Evolutionary conservation across 2,888 invertebrate genomes (phyloP).

Genomic region (Uloborus plumipes): DNA sequence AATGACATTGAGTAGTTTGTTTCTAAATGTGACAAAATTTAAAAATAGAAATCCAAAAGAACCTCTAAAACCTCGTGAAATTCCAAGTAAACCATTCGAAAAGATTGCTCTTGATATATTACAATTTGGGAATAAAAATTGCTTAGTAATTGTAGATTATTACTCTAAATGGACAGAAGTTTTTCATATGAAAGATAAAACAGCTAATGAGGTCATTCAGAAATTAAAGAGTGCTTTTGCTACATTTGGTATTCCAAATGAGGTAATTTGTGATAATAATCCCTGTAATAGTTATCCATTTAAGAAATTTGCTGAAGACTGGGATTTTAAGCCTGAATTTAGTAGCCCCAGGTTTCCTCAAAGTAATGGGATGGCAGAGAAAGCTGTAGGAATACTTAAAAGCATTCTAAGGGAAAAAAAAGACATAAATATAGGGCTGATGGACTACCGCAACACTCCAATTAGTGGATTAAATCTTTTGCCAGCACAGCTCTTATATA

Average conservation of each 20-base stretch:
- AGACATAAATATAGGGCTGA: constrained; percentile 13
- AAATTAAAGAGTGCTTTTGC: constrained; percentile 12
- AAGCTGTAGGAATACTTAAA: constrained; percentile 28
- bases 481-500: constrained; percentile 22
- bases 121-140: neutral
- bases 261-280: no score
- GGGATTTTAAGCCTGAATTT: constrained; percentile 14
- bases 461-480: constrained; percentile 17
- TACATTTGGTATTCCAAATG: constrained; percentile 17
- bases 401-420: constrained; percentile 16
- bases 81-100: constrained; percentile 27
- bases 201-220: constrained; percentile 16
- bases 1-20: no score
- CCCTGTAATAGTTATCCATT: no score
- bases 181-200: no score
- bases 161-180: constrained; percentile 30
- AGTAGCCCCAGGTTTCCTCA: constrained; percentile 16
- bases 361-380: constrained; percentile 34
- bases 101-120: constrained; percentile 6
- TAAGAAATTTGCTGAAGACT: constrained; percentile 10
- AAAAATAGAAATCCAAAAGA: constrained; percentile 11
- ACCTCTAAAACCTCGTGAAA: constrained; percentile 16
- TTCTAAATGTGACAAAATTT: neutral
- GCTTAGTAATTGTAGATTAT: constrained; percentile 1
- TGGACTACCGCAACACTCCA: constrained; percentile 40